Base-by-base conservation (phyloP, 2,113 vertebrate genomes). In the Pseudopipra pipra region DNA sequence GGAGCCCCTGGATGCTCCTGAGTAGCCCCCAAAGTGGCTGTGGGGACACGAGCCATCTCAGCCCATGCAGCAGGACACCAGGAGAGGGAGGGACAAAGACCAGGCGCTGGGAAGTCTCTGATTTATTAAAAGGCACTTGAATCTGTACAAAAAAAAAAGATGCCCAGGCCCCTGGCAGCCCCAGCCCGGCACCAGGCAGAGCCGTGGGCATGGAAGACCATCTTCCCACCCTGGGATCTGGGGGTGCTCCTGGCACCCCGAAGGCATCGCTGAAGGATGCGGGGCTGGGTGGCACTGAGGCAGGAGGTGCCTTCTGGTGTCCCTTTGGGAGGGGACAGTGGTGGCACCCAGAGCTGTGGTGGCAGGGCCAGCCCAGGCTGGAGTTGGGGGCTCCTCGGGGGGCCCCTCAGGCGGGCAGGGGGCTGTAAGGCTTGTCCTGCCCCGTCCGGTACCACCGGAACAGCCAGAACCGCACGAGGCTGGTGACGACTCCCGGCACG, bases 401-500 rank as follows among this genome's bases (percentile, higher is more conserved):
- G 5, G 5, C 12, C 52, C 31, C 47, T 99, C 97, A 99, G 95
- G 98, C 93, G 0, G 96, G 97, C 77, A 99, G 55, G 30, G 97
- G 73, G 51, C 97, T 98, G 76, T 98, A 98, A 59, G 97, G 61
- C 21, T 92, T 98, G 21, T 97, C 96, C 54, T 95, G 96, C 65
- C 90, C 87, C 4, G 80, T 65, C 0, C 97, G 77, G 77, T 98
- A 99, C 41, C 66, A 95, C 98, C 98, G 98, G 97, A 99, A 99
- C 54, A 99, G 98, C 97, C 98, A 99, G 87, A 99, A 98, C 39
- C 99, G 96, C 79, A 99, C 78, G 19, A 98, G 18, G 76, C 99
- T 99, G 94, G 99, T 99, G 87, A 98, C 4, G 5, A 99, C 98
- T 21, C 99, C 99, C 0, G 99, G 99, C 6, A 98, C 68, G 67